A percentile compares a stretch with the other conserved stretches of the same genome.
Evolutionary conservation across 2,113 vertebrate genomes (phyloP).

Genomic region (Gobio gobio): DNA sequence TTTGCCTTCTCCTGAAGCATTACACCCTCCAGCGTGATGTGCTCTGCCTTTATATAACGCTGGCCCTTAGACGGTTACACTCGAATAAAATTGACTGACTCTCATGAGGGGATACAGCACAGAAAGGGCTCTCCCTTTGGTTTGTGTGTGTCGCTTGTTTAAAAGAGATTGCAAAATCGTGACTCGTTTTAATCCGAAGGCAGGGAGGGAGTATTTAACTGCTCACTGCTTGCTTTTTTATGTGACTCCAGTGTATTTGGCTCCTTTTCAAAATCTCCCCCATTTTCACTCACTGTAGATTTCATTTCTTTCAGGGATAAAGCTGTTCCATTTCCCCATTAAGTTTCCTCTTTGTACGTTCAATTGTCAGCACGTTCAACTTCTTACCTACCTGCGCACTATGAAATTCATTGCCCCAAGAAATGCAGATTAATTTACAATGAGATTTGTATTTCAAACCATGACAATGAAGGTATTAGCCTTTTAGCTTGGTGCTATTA

Average conservation of each 20-base stretch:
- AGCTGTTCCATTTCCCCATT: slow-evolving; percentile 19
- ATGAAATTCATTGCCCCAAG: slow-evolving; percentile 24
- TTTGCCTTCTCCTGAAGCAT: slow-evolving; percentile 29
- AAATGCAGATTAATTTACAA: slow-evolving; percentile 44
- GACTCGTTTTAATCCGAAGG: slow-evolving; percentile 27
- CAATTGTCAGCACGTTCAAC: slow-evolving; percentile 24
- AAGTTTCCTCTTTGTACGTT: slow-evolving; percentile 21
- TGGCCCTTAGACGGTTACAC: slow-evolving; percentile 34
- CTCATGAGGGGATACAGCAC: neutral
- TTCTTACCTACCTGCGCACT: slow-evolving; percentile 32
- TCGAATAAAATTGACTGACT: slow-evolving; percentile 26
- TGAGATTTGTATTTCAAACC: slow-evolving; percentile 24
- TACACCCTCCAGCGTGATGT: slow-evolving; percentile 30
- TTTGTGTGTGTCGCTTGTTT: slow-evolving; percentile 9
- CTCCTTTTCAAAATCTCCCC: slow-evolving; percentile 3
- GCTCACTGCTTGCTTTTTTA: slow-evolving; percentile 10
- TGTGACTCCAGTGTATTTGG: slow-evolving; percentile 4
- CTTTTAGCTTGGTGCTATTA: slow-evolving; percentile 26
- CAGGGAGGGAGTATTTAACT: slow-evolving; percentile 15
- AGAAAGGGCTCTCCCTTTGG: slow-evolving; percentile 10
- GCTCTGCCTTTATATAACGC: slow-evolving; percentile 36
- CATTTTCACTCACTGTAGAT: neutral
- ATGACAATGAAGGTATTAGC: slow-evolving; percentile 14
- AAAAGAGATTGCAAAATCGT: slow-evolving; percentile 33
- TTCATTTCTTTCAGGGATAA: slow-evolving; percentile 20